Base-by-base conservation (phyloP, 2,113 vertebrate species). In the Entelurus aequoreus region DNA sequence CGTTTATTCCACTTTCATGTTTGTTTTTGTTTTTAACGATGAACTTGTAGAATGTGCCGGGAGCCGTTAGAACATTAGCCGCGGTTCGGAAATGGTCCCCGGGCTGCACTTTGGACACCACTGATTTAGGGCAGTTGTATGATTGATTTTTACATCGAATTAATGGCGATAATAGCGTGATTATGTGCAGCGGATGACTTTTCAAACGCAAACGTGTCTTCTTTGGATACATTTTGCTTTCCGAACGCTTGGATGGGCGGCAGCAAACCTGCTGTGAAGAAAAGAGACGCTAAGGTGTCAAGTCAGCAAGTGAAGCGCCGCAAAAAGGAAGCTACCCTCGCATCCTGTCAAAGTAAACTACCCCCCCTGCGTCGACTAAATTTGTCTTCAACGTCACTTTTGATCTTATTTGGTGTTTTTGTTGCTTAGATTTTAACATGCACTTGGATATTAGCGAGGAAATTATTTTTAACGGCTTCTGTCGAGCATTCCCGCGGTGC, bases 231-330 rank as follows among this genome's bases (percentile, higher is more conserved):
- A 69, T 60, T 76, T 65, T 51, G 15, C 48, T 61, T 60, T 79
- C 51, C 76, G 54, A 47, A 44, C 63, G 38, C 74, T 49, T 48
- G 71, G 61, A 69, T 63, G 78, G 51, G 67, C 74, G 79, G 69
- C 1, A 53, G 65, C 71, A 71, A 77, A 82, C 76, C 83, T 80
- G 83, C 80, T 72, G 81, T 36, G 74, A 76, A 68, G 69, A 52
- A 51, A 46, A 48, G 48, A 69, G 48, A 8, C 40, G 49, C 19
- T 15, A n/a, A 2, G 3, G 53, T 16, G 53, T 66, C 63, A 80
- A 76, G 68, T 4, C 50, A 48, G 1, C 38, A 11, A 10, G 3
- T 5, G 42, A n/a, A 57, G 9, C 11, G 1, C 14, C 7, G 19
- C 21, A 2, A 48, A 68, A 68, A 66, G 70, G 85, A 85, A 84